phyloP scores from a whole-genome alignment of 2,888 invertebrate genomes.

The Corbicula japonica region DNA sequence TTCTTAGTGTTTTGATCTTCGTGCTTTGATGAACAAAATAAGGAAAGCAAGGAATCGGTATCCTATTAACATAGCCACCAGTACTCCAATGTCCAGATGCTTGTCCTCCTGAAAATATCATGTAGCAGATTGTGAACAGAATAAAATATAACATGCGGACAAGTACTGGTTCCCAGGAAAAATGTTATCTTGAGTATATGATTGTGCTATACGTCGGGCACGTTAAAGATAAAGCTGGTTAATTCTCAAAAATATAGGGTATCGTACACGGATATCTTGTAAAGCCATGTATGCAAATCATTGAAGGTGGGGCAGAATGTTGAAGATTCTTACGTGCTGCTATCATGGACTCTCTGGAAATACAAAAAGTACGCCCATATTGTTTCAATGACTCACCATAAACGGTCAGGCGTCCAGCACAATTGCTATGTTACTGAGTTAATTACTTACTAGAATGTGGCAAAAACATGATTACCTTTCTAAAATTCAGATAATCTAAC shows the following conservation, averaged over 20 bases:
- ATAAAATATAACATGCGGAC: too few species aligned
- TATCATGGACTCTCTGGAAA: too few species aligned
- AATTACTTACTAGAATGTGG: neutral
- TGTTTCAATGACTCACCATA: too few species aligned
- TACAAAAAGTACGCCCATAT: too few species aligned
- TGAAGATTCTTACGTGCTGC: too few species aligned
- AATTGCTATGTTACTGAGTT: too few species aligned
- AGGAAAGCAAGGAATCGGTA: conserved; percentile 93
- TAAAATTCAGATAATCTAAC: conserved; percentile 68
- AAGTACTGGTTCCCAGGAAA: too few species aligned
- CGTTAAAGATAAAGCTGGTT: neutral
- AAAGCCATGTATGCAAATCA: neutral
- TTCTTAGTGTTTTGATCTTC: too few species aligned
- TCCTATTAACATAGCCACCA: conserved; percentile 91
- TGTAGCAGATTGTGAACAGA: neutral
- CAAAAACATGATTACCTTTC: conserved; percentile 52
- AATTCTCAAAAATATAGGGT: neutral
- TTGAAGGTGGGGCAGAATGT: neutral
- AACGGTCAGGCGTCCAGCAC: too few species aligned
- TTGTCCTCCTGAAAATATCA: conserved; percentile 74
- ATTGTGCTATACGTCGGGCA: too few species aligned
- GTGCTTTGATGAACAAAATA: too few species aligned
- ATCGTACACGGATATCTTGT: neutral
- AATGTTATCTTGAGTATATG: too few species aligned
- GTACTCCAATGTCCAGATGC: conserved; percentile 90